Percentiles rank a stretch among this genome's conserved stretches.
Evolutionary conservation across 2,797 vertebrate species (phyloP).

Genomic region (Cuculus canorus): DNA sequence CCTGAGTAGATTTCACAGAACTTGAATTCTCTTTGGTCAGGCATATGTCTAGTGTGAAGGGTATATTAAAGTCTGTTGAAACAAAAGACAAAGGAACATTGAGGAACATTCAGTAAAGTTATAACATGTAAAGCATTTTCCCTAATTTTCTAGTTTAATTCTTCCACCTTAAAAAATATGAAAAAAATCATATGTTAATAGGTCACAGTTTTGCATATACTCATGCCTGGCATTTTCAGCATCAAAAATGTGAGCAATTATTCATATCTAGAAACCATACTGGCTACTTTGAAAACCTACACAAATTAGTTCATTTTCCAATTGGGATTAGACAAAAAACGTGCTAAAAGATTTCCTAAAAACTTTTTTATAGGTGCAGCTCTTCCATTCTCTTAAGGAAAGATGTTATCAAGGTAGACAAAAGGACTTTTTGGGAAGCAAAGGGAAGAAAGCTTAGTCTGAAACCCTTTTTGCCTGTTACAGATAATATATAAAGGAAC

Average conservation of each 20-base stretch:
- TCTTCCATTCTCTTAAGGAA: not conserved
- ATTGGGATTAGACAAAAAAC: not conserved
- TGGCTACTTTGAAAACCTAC: not conserved
- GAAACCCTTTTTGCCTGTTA: not conserved
- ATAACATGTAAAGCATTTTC: not conserved
- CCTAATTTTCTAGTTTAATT: not conserved
- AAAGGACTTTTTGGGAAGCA: not conserved
- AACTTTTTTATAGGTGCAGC: not conserved
- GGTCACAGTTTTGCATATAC: not conserved
- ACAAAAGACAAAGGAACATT: constrained; percentile 18
- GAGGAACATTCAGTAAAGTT: not conserved
- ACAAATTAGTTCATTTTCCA: not conserved
- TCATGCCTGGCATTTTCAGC: not conserved
- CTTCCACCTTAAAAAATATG: not conserved
- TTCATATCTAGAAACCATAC: not conserved
- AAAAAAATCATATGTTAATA: not conserved
- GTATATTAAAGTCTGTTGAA: constrained; percentile 88
- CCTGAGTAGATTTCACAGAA: constrained; percentile 81
- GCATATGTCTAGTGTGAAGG: constrained; percentile 82
- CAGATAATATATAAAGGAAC: not conserved
- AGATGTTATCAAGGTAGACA: not conserved
- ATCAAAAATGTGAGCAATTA: not conserved
- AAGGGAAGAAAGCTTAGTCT: not conserved
- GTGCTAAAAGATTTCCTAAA: not conserved
- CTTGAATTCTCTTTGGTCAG: constrained; percentile 85